phyloP scores from a whole-genome alignment of 2,113 vertebrate species.

The Lontra canadensis region DNA sequence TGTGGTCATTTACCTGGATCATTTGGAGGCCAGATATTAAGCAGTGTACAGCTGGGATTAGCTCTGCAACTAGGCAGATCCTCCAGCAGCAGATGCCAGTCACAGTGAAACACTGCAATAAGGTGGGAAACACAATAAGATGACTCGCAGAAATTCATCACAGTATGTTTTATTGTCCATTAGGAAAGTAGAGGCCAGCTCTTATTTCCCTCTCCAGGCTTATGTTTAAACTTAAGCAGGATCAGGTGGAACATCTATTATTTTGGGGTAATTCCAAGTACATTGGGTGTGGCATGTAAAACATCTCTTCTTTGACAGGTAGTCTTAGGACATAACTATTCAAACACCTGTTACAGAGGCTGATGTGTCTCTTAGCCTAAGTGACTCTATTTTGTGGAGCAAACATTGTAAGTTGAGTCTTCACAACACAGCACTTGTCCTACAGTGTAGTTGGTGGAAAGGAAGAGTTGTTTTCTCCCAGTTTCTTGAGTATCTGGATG shows the following conservation, averaged over 20 bases:
- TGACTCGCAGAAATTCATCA: not conserved
- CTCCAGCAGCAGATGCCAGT: not conserved
- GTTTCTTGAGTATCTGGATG: not conserved
- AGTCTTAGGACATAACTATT: not conserved
- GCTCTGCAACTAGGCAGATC: not conserved
- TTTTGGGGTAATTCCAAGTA: not conserved
- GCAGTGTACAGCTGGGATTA: not conserved
- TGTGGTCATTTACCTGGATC: not conserved
- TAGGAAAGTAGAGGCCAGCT: not conserved
- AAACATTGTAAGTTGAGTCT: not conserved
- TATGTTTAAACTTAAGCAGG: not conserved
- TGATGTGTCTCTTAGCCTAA: not conserved
- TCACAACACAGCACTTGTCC: not conserved
- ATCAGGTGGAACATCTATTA: not conserved
- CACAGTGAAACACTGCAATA: not conserved
- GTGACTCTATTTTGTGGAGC: not conserved
- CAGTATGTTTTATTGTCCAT: not conserved
- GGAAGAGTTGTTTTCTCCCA: not conserved
- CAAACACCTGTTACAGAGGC: not conserved
- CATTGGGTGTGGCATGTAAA: not conserved
- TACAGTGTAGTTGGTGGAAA: not conserved
- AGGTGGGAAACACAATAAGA: not conserved
- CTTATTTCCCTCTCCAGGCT: not conserved
- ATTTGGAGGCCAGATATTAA: not conserved
- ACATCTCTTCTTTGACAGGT: not conserved